Evolutionary conservation across 2,113 vertebrate genomes (phyloP).

Genomic region (Chaetura pelagica): DNA sequence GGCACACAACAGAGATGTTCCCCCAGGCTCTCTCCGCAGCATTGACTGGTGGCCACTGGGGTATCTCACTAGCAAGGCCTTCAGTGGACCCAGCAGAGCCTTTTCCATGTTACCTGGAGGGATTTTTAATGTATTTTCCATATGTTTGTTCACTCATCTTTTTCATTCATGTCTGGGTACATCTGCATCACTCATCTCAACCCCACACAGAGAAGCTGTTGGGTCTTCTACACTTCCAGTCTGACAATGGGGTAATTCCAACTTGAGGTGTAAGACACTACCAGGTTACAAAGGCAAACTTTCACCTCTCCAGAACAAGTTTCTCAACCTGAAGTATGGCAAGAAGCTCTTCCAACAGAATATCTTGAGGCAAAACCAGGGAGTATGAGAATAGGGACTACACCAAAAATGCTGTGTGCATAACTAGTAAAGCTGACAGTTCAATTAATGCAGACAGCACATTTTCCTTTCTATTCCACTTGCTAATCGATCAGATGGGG

Average conservation of each 20-base stretch:
- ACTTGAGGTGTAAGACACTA: not conserved
- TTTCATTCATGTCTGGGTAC: not conserved
- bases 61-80: not conserved
- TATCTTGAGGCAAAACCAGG: not conserved
- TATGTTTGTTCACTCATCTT: not conserved
- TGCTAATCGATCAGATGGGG: not conserved
- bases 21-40: not conserved
- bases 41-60: rapidly evolving
- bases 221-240: not conserved
- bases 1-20: not conserved
- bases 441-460: not conserved
- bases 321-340: rapidly evolving
- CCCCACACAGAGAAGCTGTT: not conserved
- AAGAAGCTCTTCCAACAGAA: not conserved
- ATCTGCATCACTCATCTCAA: not conserved
- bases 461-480: not conserved
- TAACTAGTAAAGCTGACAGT: not conserved
- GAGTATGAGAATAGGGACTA: not conserved
- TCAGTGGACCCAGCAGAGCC: not conserved
- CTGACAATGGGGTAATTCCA: not conserved
- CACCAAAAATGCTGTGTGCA: not conserved
- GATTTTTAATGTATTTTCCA: not conserved
- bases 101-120: not conserved
- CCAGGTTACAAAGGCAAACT: not conserved
- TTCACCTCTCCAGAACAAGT: not conserved